Base-by-base conservation (phyloP, 1,140 invertebrate species). In the Diploscapter pachys region DNA sequence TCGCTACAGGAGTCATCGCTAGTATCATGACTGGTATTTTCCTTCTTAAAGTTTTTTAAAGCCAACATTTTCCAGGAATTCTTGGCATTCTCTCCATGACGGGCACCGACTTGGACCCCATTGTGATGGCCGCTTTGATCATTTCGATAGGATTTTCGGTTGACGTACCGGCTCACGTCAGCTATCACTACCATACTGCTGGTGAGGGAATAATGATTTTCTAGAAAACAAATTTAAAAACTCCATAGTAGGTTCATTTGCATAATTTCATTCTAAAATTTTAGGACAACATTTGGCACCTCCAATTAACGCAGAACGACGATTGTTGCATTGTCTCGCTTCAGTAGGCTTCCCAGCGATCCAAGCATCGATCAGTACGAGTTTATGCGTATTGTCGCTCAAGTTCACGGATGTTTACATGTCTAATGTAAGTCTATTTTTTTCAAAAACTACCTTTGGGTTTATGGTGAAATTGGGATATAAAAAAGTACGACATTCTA, bases 181-280 rank as follows among this genome's bases (percentile, higher is more conserved):
- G 82, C 64, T 87, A 88, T 73, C 83, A 85, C 72, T 85, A 85
- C 66, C 55, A 93, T 92, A 3, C 78, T 48, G 77, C 82, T 51
- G 63, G 73, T 57, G 62, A 68, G 51, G 51, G 31, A 31, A 31
- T 31, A 31, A 5, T 5, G 9, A 59, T 59, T 59, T 13, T 59
- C 57, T 13, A 9, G 9, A 9, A 13, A 11, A 9, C 13, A 11
- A 9, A 9, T n/a, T 11, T 59, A 11, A 9, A 11, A 11, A 13
- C 31, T 6, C 13, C 0, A 13, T 48, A 64, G 13, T 64, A 64
- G 51, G 31, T 31, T 6, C 13, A 6, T 64, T 5, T 64, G 0
- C 13, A 64, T 9, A 48, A 5, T 64, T 6, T 1, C 51, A 48
- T 48, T 48, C 13, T 13, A 2, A 9, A 11, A 11, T 59, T 11